Base-by-base conservation (phyloP, 2,797 vertebrate genomes). In the Hydrocynus forskahlii region DNA sequence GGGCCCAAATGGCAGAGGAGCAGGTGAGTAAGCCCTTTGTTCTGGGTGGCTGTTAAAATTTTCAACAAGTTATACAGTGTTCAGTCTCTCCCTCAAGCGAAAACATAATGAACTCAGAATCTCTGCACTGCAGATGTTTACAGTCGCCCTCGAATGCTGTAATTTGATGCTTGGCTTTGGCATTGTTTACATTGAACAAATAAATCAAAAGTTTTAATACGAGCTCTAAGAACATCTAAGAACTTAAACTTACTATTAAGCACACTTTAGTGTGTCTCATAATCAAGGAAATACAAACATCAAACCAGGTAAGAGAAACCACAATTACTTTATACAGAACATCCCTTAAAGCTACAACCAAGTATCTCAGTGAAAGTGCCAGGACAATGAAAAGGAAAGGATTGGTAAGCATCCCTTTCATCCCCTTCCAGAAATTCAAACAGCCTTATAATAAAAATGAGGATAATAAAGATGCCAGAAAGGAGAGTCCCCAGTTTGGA, bases 41-140 rank as follows among this genome's bases (percentile, higher is more conserved):
- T 77, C 73, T 82, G 69, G 7, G 19, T 25, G 48, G 73, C 23
- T 80, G 57, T 74, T 82, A 74, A 85, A 86, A 80, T 48, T 78
- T 57, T 84, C 77, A 84, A 75, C 82, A 84, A 72, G 76, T 84
- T 79, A 77, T 86, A 72, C 62, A 72, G 74, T 80, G 70, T 76
- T 73, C 29, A 48, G 78, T 48, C 68, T 71, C 62, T 75, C 59
- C 85, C 82, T 75, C 60, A 29, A 74, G 85, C 77, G 45, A 84
- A 57, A 84, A 63, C 80, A 82, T 82, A 84, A 86, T 78, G 74
- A 80, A 78, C 59, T 75, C 50, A 59, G 64, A 80, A 82, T 70
- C 64, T 79, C 81, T 79, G 80, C 64, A 10, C 40, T 78, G 74
- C 85, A 84, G 80, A 86, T 86, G 85, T 84, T 80, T 43, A 23